Evolutionary conservation across 2,888 invertebrate species (phyloP).

Genomic region (Chrysolina oricalcia): DNA sequence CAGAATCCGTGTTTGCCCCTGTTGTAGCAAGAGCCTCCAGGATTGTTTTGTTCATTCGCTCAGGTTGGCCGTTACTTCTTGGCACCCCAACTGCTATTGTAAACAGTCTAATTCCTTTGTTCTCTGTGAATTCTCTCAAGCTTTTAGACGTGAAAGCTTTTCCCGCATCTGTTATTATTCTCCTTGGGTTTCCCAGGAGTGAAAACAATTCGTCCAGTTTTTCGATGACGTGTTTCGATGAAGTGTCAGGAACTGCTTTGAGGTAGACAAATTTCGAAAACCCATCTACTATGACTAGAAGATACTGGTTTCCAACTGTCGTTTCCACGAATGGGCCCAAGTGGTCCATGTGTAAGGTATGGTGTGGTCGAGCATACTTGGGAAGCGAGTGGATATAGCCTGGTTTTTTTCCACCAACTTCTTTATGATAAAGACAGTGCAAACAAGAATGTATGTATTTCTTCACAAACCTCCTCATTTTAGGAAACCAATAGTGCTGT

Average conservation of each 20-base stretch:
- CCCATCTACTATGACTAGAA: conserved; percentile 39
- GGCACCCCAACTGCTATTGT: conserved; percentile 49
- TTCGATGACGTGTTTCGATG: conserved; percentile 32
- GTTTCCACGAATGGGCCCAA: conserved; percentile 31
- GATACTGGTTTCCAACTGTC: conserved; percentile 7
- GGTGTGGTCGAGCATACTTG: conserved; percentile 28
- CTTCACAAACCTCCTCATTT: conserved; percentile 41
- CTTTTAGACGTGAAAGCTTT: conserved; percentile 36
- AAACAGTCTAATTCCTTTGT: conserved; percentile 58
- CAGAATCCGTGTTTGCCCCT: conserved; percentile 16
- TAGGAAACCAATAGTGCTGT: conserved; percentile 39
- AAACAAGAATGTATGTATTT: conserved; percentile 38
- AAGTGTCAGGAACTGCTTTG: conserved; percentile 22
- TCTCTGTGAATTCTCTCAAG: conserved; percentile 62
- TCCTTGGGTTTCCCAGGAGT: conserved; percentile 40
- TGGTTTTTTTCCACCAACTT: conserved; percentile 19
- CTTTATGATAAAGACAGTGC: conserved; percentile 36
- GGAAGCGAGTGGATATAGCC: conserved; percentile 27
- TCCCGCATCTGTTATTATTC: conserved; percentile 43
- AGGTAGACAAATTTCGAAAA: conserved; percentile 25
- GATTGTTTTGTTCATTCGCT: conserved; percentile 52
- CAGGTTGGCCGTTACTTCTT: conserved; percentile 65
- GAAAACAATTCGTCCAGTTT: conserved; percentile 27
- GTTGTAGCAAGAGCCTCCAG: conserved; percentile 53
- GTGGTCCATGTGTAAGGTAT: conserved; percentile 41